Percentiles rank a stretch among this genome's conserved stretches.
These are phyloP conservation scores for Dolichopus griseipennis DNA, from an alignment of 2,888 invertebrate genomes.

Conservation along the genomic window DNA sequence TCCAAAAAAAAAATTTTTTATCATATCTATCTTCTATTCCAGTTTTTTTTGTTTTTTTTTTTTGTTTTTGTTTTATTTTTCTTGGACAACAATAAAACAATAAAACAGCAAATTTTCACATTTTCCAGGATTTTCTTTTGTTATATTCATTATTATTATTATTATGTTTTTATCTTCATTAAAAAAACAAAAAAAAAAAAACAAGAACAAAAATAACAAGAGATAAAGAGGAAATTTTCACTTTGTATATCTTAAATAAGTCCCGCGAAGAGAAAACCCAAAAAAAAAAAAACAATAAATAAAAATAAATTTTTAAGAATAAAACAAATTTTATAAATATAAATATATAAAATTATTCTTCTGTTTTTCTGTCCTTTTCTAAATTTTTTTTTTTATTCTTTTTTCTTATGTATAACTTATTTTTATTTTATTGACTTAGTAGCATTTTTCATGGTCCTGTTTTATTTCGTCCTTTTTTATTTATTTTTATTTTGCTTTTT, in stretches of 20 bases:
- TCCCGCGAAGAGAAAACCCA: not conserved
- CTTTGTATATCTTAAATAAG: not conserved
- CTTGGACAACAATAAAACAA: conserved; percentile 4
- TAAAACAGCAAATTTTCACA: conserved; percentile 6
- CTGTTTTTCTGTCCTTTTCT: not conserved
- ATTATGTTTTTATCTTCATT: conserved; percentile 2
- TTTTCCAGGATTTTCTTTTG: conserved; percentile 6
- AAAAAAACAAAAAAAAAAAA: not conserved
- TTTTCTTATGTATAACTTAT: not conserved
- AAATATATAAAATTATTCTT: not conserved
- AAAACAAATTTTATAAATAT: not conserved
- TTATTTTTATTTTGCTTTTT: not conserved
- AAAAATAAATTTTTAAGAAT: not conserved
- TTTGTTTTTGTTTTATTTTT: not conserved
- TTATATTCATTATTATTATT: not conserved
- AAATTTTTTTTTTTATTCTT: not conserved
- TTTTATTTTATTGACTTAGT: conserved; percentile 4
- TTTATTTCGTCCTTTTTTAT: not conserved
- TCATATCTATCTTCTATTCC: too few relatives aligned
- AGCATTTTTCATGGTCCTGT: conserved; percentile 6
- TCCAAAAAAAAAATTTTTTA: too few relatives aligned
- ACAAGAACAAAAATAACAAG: too few relatives aligned
- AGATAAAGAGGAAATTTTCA: not conserved
- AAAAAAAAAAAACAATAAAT: not conserved
- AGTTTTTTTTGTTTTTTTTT: too few relatives aligned